phyloP scores from a whole-genome alignment of 1,140 invertebrate genomes.

The Spodoptera frugiperda region DNA sequence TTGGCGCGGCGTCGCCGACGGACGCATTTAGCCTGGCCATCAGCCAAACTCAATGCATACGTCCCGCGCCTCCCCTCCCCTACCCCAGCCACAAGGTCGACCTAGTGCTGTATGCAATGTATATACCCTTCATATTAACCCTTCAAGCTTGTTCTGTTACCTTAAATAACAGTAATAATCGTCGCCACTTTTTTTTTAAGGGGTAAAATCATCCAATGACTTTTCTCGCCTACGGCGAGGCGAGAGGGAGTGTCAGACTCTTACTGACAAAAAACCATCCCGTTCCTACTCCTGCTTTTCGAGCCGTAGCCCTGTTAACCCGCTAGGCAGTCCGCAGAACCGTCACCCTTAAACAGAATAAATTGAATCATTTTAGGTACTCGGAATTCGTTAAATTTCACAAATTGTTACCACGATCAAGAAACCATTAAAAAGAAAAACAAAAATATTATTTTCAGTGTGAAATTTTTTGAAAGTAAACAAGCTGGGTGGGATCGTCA shows the following conservation, averaged over 20 bases:
- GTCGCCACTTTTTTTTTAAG: too few species aligned
- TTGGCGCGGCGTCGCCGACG: slow-evolving; percentile 77
- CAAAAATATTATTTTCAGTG: background rate
- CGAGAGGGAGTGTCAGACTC: too few species aligned
- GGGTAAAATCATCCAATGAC: too few species aligned
- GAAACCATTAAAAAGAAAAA: slow-evolving; percentile 3
- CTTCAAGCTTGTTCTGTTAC: slow-evolving; percentile 12
- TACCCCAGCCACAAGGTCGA: slow-evolving; percentile 73
- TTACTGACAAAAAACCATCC: too few species aligned
- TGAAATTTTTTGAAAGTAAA: background rate
- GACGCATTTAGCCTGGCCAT: slow-evolving; percentile 81
- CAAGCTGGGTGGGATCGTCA: slow-evolving; percentile 8
- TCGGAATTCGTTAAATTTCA: too few species aligned
- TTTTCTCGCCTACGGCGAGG: too few species aligned
- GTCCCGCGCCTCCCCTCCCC: slow-evolving; percentile 65
- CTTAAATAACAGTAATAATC: too few species aligned
- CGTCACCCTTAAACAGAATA: too few species aligned
- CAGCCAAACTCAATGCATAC: slow-evolving; percentile 76
- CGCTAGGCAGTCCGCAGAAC: too few species aligned
- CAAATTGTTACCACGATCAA: background rate
- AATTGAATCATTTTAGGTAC: too few species aligned
- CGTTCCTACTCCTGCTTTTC: too few species aligned
- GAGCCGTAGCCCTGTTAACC: too few species aligned
- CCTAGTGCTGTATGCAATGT: slow-evolving; percentile 55
- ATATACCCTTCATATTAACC: slow-evolving; percentile 49